Percentiles rank a stretch among this genome's conserved stretches.
These are phyloP conservation scores for Diarsia brunnea DNA, from an alignment of 2,888 invertebrate genomes.

Conservation along the genomic window DNA sequence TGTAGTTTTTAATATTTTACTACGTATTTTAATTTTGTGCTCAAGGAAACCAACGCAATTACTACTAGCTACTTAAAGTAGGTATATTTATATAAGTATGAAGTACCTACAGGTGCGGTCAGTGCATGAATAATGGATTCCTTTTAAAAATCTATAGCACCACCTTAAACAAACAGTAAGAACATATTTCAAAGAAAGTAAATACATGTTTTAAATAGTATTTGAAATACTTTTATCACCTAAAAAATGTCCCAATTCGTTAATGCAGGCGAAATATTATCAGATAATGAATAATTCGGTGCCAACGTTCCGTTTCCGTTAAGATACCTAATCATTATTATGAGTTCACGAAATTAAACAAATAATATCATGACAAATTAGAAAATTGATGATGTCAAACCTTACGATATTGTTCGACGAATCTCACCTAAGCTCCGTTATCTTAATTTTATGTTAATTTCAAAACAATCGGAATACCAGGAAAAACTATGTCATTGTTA, in stretches of 20 bases:
- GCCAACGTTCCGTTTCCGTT: conserved; percentile 54
- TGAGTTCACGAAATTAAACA: conserved; percentile 47
- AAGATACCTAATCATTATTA: conserved; percentile 41
- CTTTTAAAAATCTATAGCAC: conserved; percentile 14
- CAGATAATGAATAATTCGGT: conserved; percentile 58
- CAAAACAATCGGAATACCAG: conserved; percentile 30
- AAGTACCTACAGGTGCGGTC: conserved; percentile 15
- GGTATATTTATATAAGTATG: background rate
- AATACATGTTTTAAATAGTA: conserved; percentile 6
- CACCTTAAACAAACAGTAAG: conserved; percentile 22
- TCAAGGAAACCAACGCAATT: background rate
- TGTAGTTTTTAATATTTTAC: background rate
- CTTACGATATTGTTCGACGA: conserved; percentile 65
- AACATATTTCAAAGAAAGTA: conserved; percentile 15
- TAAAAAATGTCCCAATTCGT: conserved; percentile 57
- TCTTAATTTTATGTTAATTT: conserved; percentile 56
- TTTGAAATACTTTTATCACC: conserved; percentile 52
- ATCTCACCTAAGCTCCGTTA: conserved; percentile 49
- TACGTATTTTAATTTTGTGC: background rate
- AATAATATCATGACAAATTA: conserved; percentile 52
- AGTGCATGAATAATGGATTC: conserved; percentile 23
- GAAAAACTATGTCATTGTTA: conserved; percentile 52
- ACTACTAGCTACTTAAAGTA: background rate
- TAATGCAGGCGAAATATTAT: conserved; percentile 58
- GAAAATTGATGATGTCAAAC: conserved; percentile 65